Evolutionary conservation across 2,888 invertebrate genomes (phyloP).

Genomic region (Hirtodrosophila confusa): DNA sequence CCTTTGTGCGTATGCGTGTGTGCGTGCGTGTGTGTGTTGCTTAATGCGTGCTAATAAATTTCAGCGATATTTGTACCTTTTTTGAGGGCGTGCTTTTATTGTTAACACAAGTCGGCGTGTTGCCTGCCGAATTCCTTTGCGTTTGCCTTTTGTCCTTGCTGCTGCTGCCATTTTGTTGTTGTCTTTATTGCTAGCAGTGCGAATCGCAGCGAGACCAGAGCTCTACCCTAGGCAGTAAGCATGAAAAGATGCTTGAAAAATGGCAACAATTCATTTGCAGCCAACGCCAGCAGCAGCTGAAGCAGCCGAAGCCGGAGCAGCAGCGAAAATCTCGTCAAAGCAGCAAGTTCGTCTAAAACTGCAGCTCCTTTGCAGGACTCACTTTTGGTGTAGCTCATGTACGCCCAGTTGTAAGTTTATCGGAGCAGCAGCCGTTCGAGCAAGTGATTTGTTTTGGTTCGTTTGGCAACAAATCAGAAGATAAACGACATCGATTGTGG

Average conservation of each 20-base stretch:
- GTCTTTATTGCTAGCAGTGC: slow-evolving; percentile 53
- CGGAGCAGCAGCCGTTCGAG: slow-evolving; percentile 54
- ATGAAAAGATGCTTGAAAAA: slow-evolving; percentile 70
- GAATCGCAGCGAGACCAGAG: slow-evolving; percentile 21
- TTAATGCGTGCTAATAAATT: slow-evolving; percentile 72
- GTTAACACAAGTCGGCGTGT: slow-evolving; percentile 68
- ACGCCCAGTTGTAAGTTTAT: slow-evolving; percentile 60
- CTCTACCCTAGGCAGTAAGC: slow-evolving; percentile 5
- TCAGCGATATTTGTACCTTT: slow-evolving; percentile 74
- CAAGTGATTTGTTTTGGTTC: slow-evolving; percentile 77
- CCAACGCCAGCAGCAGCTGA: slow-evolving; percentile 25
- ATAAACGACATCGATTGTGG: slow-evolving; percentile 77
- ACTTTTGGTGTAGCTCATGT: slow-evolving; percentile 25
- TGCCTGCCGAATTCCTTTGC: slow-evolving; percentile 53
- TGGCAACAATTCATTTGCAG: slow-evolving; percentile 74
- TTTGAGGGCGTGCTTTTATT: slow-evolving; percentile 58
- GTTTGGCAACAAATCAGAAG: slow-evolving; percentile 77
- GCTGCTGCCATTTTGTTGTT: slow-evolving; percentile 49
- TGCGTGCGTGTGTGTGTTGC: slow-evolving; percentile 46
- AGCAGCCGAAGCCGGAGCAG: neutral
- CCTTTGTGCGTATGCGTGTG: neutral
- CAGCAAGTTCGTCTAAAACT: slow-evolving; percentile 17
- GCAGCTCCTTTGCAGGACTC: slow-evolving; percentile 42
- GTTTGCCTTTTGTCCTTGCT: slow-evolving; percentile 42
- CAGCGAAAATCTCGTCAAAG: slow-evolving; percentile 46